These are phyloP conservation scores for Hemichromis elongatus DNA, from an alignment of 2,113 vertebrate species.

Conservation along the genomic window DNA sequence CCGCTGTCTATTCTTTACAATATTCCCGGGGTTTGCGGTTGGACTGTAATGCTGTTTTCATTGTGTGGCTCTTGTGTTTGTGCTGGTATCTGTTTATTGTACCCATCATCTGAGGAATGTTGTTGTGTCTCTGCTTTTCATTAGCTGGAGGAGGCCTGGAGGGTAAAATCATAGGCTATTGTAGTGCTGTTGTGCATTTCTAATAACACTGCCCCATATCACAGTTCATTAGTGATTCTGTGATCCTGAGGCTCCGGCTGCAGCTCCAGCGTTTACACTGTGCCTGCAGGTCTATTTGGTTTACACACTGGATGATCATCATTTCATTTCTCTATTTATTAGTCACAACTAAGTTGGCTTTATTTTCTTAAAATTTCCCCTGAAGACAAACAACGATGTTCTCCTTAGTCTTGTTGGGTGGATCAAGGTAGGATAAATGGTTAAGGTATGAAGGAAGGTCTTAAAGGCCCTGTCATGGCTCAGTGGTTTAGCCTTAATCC, in stretches of 20 bases:
- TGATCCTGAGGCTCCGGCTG: neutral
- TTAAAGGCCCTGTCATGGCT: conserved; percentile 50
- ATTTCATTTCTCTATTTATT: conserved; percentile 1
- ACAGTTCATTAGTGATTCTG: conserved; percentile 6
- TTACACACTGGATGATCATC: neutral
- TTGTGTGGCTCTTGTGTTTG: conserved; percentile 52
- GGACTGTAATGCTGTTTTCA: conserved; percentile 55
- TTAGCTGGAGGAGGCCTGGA: conserved; percentile 39
- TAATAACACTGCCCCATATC: neutral
- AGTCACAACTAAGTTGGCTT: neutral
- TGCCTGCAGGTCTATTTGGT: neutral
- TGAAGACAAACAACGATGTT: neutral
- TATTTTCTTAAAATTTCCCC: neutral
- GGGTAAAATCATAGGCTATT: neutral
- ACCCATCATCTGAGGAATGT: conserved; percentile 43
- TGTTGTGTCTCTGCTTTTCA: conserved; percentile 59
- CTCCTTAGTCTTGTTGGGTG: conserved; percentile 28
- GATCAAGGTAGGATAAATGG: conserved; percentile 57
- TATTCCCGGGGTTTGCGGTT: conserved; percentile 44
- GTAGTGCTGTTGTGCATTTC: conserved; percentile 11
- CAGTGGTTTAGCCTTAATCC: conserved; percentile 64
- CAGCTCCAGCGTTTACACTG: conserved; percentile 3
- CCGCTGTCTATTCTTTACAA: conserved; percentile 27
- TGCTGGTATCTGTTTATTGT: conserved; percentile 42
- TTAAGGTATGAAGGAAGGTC: conserved; percentile 36